Conservation (phyloP, 64 coral and sea anemone genomes). For the Montipora cactus region DNA sequence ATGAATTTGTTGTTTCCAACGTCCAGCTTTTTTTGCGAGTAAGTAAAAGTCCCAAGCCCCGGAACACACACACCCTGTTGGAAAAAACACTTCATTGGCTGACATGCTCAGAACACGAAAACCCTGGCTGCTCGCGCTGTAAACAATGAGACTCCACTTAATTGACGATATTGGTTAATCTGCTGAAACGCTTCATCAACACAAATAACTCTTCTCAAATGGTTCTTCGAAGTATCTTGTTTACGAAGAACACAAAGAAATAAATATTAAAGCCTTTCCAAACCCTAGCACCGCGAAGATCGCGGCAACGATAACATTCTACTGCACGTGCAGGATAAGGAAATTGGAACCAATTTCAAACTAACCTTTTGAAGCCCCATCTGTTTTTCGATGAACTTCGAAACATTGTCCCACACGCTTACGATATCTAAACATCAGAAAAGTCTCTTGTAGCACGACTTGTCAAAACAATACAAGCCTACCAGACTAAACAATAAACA, state of each 20-base stretch:
- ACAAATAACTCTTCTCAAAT: background rate
- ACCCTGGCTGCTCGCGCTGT: background rate
- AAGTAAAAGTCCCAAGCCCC: slow-evolving; percentile 93
- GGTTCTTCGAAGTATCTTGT: background rate
- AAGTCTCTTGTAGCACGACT: background rate
- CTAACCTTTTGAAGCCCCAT: slow-evolving; percentile 94
- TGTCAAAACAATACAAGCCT: slow-evolving; percentile 51
- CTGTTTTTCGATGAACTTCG: slow-evolving; percentile 88
- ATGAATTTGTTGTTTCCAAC: slow-evolving; percentile 93
- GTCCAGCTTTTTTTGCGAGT: slow-evolving; percentile 94
- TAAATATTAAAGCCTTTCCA: background rate
- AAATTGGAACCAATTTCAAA: background rate
- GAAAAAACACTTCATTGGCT: background rate
- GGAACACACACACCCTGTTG: slow-evolving; percentile 89
- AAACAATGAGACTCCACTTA: background rate
- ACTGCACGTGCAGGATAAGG: slow-evolving; percentile 64
- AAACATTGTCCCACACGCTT: slow-evolving; percentile 94
- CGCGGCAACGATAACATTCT: background rate
- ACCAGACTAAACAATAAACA: slow-evolving; percentile 33
- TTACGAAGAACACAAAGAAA: background rate
- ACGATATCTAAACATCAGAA: slow-evolving; percentile 81
- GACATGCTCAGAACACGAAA: background rate
- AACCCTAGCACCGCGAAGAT: background rate
- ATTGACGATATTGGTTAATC: too few relatives aligned
- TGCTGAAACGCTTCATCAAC: background rate